Evolutionary conservation across 2,888 invertebrate genomes (phyloP).

Genomic region (Polia nebulosa): DNA sequence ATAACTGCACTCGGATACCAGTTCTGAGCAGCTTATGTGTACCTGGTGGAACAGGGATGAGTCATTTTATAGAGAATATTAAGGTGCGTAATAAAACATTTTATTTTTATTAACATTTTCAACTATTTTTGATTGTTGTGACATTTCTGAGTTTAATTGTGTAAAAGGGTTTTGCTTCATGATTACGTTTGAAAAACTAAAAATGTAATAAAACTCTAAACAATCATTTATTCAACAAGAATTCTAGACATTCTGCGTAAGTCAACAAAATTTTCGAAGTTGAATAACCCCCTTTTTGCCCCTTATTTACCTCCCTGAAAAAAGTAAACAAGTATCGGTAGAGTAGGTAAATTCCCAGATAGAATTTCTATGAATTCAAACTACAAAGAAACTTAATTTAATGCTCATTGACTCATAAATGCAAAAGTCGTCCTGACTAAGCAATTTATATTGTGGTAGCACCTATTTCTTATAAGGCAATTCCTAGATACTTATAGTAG

Average conservation of each 20-base stretch:
- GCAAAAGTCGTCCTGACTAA: background rate
- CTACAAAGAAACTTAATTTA: constrained; percentile 9
- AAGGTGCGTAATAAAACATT: constrained; percentile 39
- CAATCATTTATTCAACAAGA: too few species aligned
- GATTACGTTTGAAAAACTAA: background rate
- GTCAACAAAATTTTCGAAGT: too few species aligned
- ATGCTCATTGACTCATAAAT: constrained; percentile 21
- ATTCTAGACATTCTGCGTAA: too few species aligned
- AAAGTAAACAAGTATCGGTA: background rate
- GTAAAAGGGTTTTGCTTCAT: background rate
- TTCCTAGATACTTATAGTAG: background rate
- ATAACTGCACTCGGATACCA: constrained; percentile 87
- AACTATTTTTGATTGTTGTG: background rate
- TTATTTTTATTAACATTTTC: background rate
- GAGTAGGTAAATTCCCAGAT: background rate
- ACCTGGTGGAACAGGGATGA: constrained; percentile 74
- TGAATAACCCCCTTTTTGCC: background rate
- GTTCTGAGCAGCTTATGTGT: constrained; percentile 83
- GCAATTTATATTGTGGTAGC: background rate
- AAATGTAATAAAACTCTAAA: too few species aligned
- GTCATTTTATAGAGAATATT: constrained; percentile 20
- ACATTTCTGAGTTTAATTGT: background rate
- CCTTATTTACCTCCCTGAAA: too few species aligned
- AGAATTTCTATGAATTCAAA: background rate
- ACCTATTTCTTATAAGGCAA: background rate